Evolutionary conservation across 2,888 invertebrate species (phyloP).

Genomic region (Oxycera nigricornis): DNA sequence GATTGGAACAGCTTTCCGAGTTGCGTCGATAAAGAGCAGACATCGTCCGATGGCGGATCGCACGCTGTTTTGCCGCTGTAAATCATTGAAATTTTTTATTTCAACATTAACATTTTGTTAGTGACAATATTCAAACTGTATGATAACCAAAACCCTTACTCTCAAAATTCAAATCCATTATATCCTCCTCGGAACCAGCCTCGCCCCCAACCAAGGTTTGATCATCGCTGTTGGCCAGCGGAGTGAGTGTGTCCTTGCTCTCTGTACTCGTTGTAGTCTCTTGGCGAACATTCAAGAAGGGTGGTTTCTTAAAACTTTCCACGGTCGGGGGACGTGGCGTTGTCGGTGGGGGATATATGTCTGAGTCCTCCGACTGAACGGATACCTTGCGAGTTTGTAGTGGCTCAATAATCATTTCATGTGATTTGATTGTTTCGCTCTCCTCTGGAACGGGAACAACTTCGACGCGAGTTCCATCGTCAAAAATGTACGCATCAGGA

Average conservation of each 20-base stretch:
- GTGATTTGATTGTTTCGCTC: slow-evolving; percentile 64
- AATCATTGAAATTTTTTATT: too few species aligned
- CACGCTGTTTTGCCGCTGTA: slow-evolving; percentile 59
- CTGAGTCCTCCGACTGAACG: slow-evolving; percentile 61
- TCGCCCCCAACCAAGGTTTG: slow-evolving; percentile 59
- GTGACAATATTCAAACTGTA: neutral
- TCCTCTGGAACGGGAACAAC: slow-evolving; percentile 74
- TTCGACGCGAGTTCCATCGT: slow-evolving; percentile 70
- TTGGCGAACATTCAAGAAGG: slow-evolving; percentile 60
- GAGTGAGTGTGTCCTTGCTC: slow-evolving; percentile 61
- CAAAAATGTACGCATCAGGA: slow-evolving; percentile 67
- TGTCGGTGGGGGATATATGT: slow-evolving; percentile 52
- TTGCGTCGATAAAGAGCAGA: slow-evolving; percentile 61
- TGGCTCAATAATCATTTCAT: slow-evolving; percentile 58
- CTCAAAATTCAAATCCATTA: slow-evolving; percentile 60
- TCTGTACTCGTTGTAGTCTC: slow-evolving; percentile 61
- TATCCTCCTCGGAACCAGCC: slow-evolving; percentile 56
- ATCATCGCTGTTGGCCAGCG: slow-evolving; percentile 59
- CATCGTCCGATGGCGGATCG: slow-evolving; percentile 63
- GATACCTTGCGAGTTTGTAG: slow-evolving; percentile 55
- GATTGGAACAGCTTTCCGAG: slow-evolving; percentile 63
- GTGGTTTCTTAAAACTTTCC: slow-evolving; percentile 56
- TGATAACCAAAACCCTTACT: slow-evolving; percentile 50
- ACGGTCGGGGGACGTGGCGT: slow-evolving; percentile 57
- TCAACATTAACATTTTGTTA: too few species aligned